Percentiles rank a stretch among this genome's conserved stretches.
phyloP scores from a whole-genome alignment of 2,797 vertebrate species.

The Chiloscyllium punctatum region DNA sequence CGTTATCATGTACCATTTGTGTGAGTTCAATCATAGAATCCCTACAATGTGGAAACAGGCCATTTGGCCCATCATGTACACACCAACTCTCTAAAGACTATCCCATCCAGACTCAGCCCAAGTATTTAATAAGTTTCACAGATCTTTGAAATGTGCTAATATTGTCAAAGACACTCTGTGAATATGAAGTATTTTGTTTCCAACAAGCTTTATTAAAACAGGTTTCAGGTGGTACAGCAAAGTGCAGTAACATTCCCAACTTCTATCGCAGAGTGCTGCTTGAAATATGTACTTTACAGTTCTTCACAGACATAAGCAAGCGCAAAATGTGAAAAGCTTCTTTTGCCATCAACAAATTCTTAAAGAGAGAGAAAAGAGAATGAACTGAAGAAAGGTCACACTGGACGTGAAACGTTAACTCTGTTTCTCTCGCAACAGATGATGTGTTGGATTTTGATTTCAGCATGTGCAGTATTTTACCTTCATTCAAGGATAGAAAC shows the following conservation, averaged over 20 bases:
- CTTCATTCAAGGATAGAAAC: neutral
- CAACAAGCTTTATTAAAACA: neutral
- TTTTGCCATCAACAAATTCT: too few species aligned
- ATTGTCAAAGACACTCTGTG: neutral
- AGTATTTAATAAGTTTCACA: neutral
- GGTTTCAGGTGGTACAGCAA: neutral
- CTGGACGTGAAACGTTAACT: too few species aligned
- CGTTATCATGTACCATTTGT: neutral
- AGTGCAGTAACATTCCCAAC: neutral
- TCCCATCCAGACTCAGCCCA: neutral
- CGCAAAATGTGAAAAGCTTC: neutral
- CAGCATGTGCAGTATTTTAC: too few species aligned
- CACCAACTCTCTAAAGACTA: too few species aligned
- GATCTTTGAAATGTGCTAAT: neutral
- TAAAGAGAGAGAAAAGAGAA: neutral
- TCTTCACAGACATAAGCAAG: neutral
- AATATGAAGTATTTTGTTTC: neutral
- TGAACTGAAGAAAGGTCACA: too few species aligned
- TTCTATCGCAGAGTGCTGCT: neutral
- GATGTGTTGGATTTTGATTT: too few species aligned
- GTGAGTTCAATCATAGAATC: too few species aligned
- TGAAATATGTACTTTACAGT: neutral
- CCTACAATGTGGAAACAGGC: too few species aligned
- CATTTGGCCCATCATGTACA: too few species aligned
- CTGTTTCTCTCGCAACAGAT: too few species aligned